phyloP scores from a whole-genome alignment of 2,888 invertebrate species.

The Dasysyrphus tricinctus region DNA sequence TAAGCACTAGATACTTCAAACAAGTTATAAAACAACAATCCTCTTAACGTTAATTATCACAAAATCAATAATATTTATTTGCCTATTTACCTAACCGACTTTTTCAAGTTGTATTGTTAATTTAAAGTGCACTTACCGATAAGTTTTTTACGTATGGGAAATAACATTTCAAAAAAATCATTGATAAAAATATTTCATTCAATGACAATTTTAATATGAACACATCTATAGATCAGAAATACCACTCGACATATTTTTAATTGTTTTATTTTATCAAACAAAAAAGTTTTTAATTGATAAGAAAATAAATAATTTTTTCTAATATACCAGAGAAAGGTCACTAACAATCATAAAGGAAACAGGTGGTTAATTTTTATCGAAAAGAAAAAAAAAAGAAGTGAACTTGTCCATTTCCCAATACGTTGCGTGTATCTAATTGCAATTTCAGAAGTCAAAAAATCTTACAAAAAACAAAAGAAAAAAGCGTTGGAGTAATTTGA shows the following conservation, averaged over 20 bases:
- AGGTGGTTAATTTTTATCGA: not conserved
- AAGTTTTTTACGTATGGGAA: not conserved
- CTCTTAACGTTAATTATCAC: slow-evolving; percentile 11
- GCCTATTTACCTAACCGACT: not conserved
- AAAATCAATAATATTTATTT: not conserved
- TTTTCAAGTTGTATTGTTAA: not conserved
- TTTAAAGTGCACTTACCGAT: slow-evolving; percentile 15
- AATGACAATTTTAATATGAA: not conserved
- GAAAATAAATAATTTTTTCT: not conserved
- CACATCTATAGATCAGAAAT: not conserved
- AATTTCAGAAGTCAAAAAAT: not conserved
- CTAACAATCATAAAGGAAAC: not conserved
- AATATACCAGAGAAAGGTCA: not conserved
- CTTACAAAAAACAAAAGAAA: not conserved
- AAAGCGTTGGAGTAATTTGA: slow-evolving; percentile 10
- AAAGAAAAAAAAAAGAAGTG: not conserved
- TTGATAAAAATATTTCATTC: not conserved
- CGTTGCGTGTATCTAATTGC: not conserved
- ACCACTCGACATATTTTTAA: not conserved
- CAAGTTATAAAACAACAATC: slow-evolving; percentile 23
- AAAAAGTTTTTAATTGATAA: slow-evolving; percentile 1
- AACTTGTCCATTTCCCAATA: too few relatives aligned
- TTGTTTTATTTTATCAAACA: slow-evolving; percentile 8
- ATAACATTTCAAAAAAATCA: not conserved
- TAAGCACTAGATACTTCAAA: not conserved